Base-by-base conservation (phyloP, 1,140 invertebrate genomes). In the Choristoneura fumiferana region DNA sequence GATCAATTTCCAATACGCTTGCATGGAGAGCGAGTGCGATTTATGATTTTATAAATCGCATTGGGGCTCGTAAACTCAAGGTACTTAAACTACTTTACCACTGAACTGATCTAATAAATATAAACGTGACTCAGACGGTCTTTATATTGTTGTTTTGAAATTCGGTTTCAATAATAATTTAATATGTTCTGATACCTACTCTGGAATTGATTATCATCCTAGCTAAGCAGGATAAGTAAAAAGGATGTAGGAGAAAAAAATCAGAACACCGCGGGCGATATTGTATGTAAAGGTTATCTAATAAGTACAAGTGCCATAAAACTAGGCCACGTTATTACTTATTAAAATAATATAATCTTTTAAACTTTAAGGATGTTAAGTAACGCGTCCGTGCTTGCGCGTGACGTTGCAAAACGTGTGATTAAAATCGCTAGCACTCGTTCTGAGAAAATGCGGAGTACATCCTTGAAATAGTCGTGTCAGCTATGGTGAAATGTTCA, bases 351-450 rank as follows among this genome's bases (percentile, higher is more conserved):
- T n/a, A n/a, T 45, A 22, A 33, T 29, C 43, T 29, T n/a, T 49
- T 13, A 49, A 49, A 29, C 43, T 49, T 22, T 18, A 45, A 8
- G 43, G 1, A 18, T 4, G 43, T 49, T 49, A 49, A 13, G 43
- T 33, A 49, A 49, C 43, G 22, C 43, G 18, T 49, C 43, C 43
- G 43, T 49, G 22, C 43, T 49, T 49, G 43, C 43, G 43, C 43
- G 43, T 49, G 18, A 49, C 43, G 43, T 49, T 49, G 22, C 43
- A 49, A 49, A 49, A 49, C 43, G 17, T 49, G 22, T 49, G 43
- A 49, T 49, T 49, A 49, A 49, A 49, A 49, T 49, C 43, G 43
- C 43, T 17, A 14, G 14, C 43, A 49, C 43, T 49, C 43, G 6
- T 45, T 45, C 40, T 49, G 17, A 49, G 22, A 49, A 49, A 49